Evolutionary conservation across 2,113 vertebrate genomes (phyloP), one percentile per base, ranked within the genome.

Genomic region (Hippocampus barbouri): DNA sequence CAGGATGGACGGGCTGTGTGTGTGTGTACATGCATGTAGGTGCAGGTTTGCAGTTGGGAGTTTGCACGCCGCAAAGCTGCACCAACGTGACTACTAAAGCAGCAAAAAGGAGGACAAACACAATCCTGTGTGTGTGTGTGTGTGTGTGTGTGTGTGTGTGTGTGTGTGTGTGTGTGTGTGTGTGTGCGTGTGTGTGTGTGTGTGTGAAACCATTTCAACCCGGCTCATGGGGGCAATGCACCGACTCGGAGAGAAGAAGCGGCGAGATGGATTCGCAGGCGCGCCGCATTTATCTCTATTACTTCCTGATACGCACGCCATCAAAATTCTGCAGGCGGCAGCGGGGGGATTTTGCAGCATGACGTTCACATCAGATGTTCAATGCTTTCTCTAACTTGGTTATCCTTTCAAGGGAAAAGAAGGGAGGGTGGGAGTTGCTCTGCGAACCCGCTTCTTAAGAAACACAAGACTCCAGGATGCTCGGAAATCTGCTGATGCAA

Each of bases 261-360:
- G 25, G 63, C 59, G 79, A 79, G 84, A 87, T 78, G 73, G 74
- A 89, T 89, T 77, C 75, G 66, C 73, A 63, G 75, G 73, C 79
- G 47, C 10, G 45, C 30, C 53, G 41, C 78, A 86, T 88, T 85
- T 83, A 87, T 87, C 84, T 85, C 80, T 56, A 82, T 84, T 86
- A 87, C 83, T 76, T 59, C 84, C 74, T 83, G 83, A 85, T 76
- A 70, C 75, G 71, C 70, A 73, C 69, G 60, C 70, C 85, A 86
- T 84, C 85, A 79, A 85, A 81, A 85, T 86, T 85, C 79, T 68
- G 62, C 75, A 77, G 83, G 83, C 79, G 82, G 80, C 73, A 76
- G 80, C 68, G 63, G 79, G 40, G 63, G 63, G 77, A 76, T 68
- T 81, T 78, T 78, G 83, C 81, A 60, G 76, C 66, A 6, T 72